Conservation (phyloP, 2,888 invertebrate species). For the Beris chalybata region DNA sequence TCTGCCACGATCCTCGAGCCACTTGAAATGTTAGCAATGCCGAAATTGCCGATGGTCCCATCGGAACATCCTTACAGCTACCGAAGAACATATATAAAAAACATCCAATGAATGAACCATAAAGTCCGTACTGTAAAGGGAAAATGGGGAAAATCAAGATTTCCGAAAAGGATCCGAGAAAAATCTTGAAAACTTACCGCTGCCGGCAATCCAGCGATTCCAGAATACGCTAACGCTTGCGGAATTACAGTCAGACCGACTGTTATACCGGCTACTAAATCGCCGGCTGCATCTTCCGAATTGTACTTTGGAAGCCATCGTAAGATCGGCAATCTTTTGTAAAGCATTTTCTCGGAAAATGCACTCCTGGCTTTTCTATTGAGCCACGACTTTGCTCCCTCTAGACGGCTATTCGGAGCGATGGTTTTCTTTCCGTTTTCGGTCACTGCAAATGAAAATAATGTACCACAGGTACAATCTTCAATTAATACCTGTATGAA, state of each 20-base stretch:
- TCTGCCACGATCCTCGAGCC: conserved; percentile 62
- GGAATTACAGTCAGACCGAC: conserved; percentile 94
- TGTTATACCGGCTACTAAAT: conserved; percentile 87
- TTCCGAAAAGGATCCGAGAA: neutral
- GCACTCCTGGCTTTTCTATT: conserved; percentile 56
- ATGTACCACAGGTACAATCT: too few relatives aligned
- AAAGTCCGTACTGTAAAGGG: conserved; percentile 77
- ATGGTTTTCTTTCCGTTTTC: conserved; percentile 57
- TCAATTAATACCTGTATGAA: too few relatives aligned
- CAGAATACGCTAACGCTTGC: conserved; percentile 81
- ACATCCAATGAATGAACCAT: conserved; percentile 90
- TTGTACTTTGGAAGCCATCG: conserved; percentile 78
- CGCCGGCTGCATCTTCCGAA: conserved; percentile 73
- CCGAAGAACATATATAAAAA: conserved; percentile 89
- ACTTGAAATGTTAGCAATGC: conserved; percentile 83
- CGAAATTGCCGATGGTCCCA: conserved; percentile 91
- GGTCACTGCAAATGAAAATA: conserved; percentile 56
- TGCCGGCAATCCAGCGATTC: conserved; percentile 76
- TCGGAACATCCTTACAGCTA: conserved; percentile 88
- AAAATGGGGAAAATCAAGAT: neutral
- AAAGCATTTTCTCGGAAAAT: conserved; percentile 70
- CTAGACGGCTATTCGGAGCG: conserved; percentile 45
- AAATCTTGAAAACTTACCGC: conserved; percentile 58
- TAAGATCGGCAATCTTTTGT: conserved; percentile 73
- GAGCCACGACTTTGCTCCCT: conserved; percentile 54